Evolutionary conservation across 2,113 vertebrate species (phyloP).

Genomic region (Pardalotus punctatus): DNA sequence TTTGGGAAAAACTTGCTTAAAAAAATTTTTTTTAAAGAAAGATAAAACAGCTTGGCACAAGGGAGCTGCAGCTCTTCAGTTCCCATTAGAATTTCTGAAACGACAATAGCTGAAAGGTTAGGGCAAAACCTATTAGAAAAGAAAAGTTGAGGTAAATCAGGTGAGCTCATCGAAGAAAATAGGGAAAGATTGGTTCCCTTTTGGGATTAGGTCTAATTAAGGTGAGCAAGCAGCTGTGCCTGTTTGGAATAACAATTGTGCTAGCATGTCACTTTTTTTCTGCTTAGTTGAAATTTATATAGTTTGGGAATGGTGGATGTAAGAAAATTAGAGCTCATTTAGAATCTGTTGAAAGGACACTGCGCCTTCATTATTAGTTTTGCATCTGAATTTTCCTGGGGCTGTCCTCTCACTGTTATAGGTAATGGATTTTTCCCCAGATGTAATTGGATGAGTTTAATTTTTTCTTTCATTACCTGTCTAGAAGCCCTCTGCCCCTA

Average conservation of each 20-base stretch:
- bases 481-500: conserved; percentile 80
- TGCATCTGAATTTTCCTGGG: conserved; percentile 88
- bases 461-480: conserved; percentile 90
- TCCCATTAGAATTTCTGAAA: conserved; percentile 74
- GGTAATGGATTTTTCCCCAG: conserved; percentile 86
- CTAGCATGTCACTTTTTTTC: conserved; percentile 85
- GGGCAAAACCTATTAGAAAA: conserved; percentile 81
- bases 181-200: conserved; percentile 80
- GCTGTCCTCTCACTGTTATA: conserved; percentile 83
- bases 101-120: conserved; percentile 78
- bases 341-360: conserved; percentile 86
- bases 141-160: conserved; percentile 82
- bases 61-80: conserved; percentile 55
- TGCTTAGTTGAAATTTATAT: conserved; percentile 89
- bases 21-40: not conserved
- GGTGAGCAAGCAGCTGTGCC: conserved; percentile 83
- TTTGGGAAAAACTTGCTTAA: conserved; percentile 38
- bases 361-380: conserved; percentile 87
- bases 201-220: conserved; percentile 87
- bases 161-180: conserved; percentile 80
- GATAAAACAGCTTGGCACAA: conserved; percentile 38
- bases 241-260: conserved; percentile 88
- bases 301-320: conserved; percentile 84
- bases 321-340: conserved; percentile 89
- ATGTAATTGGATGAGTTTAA: conserved; percentile 89